Percentiles rank a stretch among this genome's conserved stretches.
Conservation (phyloP, 2,888 invertebrate species). For the Dryobotodes eremita region DNA sequence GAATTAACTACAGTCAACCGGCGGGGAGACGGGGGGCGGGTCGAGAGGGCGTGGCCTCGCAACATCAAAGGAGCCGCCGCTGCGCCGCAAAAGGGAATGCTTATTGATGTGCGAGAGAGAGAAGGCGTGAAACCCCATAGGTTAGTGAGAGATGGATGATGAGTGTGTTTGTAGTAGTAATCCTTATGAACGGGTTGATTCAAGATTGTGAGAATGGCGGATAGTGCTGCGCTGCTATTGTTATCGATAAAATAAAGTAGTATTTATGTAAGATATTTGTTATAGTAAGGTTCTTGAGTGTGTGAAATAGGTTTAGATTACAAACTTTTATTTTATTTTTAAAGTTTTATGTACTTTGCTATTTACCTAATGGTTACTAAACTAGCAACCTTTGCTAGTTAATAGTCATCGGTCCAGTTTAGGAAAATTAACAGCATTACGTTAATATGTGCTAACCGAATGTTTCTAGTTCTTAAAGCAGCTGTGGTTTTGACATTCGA, state of each 20-base stretch:
- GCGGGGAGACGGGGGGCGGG: conserved; percentile 76
- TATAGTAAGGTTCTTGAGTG: background rate
- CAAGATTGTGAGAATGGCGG: conserved; percentile 85
- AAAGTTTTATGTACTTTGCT: background rate
- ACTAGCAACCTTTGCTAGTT: background rate
- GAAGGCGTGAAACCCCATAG: conserved; percentile 14
- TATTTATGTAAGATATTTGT: conserved; percentile 6
- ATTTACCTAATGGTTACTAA: background rate
- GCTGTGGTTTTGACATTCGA: background rate
- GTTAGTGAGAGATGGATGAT: conserved; percentile 72
- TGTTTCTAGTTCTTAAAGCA: background rate
- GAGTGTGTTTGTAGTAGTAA: conserved; percentile 85
- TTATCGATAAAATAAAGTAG: conserved; percentile 57
- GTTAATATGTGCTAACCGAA: background rate
- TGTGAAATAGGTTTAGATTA: background rate
- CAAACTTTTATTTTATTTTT: background rate
- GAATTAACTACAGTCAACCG: conserved; percentile 83
- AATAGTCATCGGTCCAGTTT: background rate
- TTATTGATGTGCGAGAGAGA: conserved; percentile 79
- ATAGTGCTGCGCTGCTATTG: conserved; percentile 79
- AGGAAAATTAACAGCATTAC: conserved; percentile 2
- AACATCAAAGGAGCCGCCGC: conserved; percentile 87
- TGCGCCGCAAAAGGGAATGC: conserved; percentile 82
- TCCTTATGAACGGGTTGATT: conserved; percentile 87
- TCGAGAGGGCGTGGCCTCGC: conserved; percentile 82